Conservation (phyloP, 2,113 vertebrate genomes). For the Canis aureus region DNA sequence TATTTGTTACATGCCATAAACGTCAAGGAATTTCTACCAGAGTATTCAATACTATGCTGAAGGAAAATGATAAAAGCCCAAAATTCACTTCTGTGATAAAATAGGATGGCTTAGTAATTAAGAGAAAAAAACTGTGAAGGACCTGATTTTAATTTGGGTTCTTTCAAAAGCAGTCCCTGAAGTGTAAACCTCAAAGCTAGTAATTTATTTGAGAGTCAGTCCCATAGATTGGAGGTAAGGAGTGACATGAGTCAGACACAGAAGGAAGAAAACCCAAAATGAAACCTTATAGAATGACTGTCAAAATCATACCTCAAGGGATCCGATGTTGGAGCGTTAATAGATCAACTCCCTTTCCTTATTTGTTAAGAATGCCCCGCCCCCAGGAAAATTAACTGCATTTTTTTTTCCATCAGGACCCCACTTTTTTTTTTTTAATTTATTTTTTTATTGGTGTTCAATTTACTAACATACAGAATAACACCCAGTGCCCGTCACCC, state of each 20-base stretch:
- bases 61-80: not conserved
- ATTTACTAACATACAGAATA: no score
- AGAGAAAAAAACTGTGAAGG: not conserved
- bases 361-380: not conserved
- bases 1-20: not conserved
- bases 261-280: not conserved
- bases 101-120: not conserved
- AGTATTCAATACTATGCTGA: not conserved
- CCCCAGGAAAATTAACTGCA: not conserved
- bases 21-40: not conserved
- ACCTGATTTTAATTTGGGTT: not conserved
- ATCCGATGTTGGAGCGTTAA: not conserved
- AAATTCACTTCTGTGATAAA: not conserved
- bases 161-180: not conserved
- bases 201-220: constrained; percentile 3
- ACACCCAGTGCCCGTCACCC: no score
- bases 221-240: not conserved
- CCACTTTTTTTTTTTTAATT: no score
- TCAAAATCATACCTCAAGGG: not conserved
- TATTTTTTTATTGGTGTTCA: no score
- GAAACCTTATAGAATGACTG: not conserved
- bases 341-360: not conserved
- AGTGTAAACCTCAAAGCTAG: not conserved
- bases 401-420: no score
- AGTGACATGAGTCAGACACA: not conserved